A percentile compares a stretch with the other conserved stretches of the same genome.
phyloP scores from a whole-genome alignment of 2,888 invertebrate genomes.

The Taphrorychus bicolor region DNA sequence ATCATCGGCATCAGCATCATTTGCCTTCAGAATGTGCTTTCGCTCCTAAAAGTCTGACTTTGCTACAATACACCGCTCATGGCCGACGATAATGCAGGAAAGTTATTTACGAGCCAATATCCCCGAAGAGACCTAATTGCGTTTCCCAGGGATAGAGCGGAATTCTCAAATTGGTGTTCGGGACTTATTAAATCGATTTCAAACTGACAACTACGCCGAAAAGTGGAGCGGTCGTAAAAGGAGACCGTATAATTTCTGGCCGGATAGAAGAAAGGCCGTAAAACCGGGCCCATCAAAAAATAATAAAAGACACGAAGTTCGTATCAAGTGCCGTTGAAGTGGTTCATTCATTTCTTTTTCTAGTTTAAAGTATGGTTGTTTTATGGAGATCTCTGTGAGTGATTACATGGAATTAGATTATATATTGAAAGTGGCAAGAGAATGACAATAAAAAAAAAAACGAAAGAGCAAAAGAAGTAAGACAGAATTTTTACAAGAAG shows the following conservation, averaged over 20 bases:
- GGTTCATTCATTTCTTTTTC: constrained; percentile 22
- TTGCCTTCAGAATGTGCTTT: neutral
- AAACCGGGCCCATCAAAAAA: constrained; percentile 37
- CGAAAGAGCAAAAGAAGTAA: too few relatives aligned
- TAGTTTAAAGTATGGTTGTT: constrained; percentile 18
- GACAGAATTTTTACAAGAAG: too few relatives aligned
- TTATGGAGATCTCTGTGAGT: constrained; percentile 1
- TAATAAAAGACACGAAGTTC: constrained; percentile 38
- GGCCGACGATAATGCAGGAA: too few relatives aligned
- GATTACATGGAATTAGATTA: neutral
- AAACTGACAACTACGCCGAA: constrained; percentile 36
- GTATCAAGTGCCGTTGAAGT: constrained; percentile 36
- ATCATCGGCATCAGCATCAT: neutral
- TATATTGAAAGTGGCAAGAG: too few relatives aligned
- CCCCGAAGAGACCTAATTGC: neutral
- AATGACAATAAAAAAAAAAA: too few relatives aligned
- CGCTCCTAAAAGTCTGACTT: neutral
- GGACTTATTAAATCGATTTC: constrained; percentile 35
- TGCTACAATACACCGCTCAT: too few relatives aligned
- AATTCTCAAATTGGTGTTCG: constrained; percentile 27
- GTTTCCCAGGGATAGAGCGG: constrained; percentile 3
- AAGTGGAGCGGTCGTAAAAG: constrained; percentile 39
- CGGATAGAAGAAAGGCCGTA: constrained; percentile 34
- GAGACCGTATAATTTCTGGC: constrained; percentile 40
- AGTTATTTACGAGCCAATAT: neutral